A percentile compares a stretch with the other conserved stretches of the same genome.
Conservation (phyloP, 2,888 invertebrate species). For the Dioctria rufipes region DNA sequence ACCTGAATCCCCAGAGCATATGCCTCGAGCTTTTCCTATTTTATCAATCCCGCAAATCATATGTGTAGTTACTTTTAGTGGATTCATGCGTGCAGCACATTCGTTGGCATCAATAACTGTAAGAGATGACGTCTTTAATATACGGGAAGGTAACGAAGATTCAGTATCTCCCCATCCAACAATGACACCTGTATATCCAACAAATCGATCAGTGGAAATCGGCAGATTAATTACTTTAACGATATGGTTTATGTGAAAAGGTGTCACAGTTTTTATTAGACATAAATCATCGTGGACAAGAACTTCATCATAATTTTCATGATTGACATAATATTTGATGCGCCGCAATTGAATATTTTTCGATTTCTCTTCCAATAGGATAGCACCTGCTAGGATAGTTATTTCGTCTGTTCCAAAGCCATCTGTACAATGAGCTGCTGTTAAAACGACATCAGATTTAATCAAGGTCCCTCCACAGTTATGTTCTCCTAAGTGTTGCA, state of each 20-base stretch:
- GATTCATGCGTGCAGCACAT: too few relatives aligned
- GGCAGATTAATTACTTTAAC: too few relatives aligned
- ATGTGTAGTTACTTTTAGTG: neutral
- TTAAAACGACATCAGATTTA: neutral
- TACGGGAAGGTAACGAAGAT: too few relatives aligned
- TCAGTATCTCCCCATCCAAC: too few relatives aligned
- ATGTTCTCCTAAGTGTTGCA: neutral
- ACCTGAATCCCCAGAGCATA: conserved; percentile 36
- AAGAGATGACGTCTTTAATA: too few relatives aligned
- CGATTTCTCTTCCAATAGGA: neutral
- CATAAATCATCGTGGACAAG: neutral
- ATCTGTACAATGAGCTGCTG: conserved; percentile 1
- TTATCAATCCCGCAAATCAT: conserved; percentile 26
- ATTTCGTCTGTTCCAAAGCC: neutral
- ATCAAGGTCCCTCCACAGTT: neutral
- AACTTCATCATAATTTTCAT: neutral
- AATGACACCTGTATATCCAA: too few relatives aligned
- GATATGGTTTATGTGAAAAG: neutral
- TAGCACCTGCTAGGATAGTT: neutral
- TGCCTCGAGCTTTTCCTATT: neutral
- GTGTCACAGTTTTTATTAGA: neutral
- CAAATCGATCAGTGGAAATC: too few relatives aligned
- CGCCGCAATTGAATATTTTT: neutral
- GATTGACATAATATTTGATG: neutral
- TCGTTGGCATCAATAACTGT: too few relatives aligned